Percentiles rank a stretch among this genome's conserved stretches.
Conservation (phyloP, 2,888 invertebrate species). For the Azorinus chamasolen region DNA sequence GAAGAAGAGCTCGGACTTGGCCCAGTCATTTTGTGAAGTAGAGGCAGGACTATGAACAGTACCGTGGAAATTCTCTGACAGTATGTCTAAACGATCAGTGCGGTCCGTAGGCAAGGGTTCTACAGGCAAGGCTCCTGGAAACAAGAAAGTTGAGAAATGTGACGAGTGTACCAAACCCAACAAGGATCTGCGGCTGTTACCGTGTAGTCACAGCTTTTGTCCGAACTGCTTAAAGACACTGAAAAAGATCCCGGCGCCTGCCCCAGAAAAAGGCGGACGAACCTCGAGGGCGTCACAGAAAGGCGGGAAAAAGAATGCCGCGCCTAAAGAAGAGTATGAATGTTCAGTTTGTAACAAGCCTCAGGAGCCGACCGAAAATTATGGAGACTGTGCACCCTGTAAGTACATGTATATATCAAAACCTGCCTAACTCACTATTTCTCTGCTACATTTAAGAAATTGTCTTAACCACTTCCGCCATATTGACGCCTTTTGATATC, state of each 20-base stretch:
- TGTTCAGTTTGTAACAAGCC: slow-evolving; percentile 45
- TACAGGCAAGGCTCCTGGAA: not conserved
- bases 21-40: too few species aligned
- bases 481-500: too few species aligned
- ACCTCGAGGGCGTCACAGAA: slow-evolving; percentile 38
- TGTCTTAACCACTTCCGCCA: too few species aligned
- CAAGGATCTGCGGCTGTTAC: slow-evolving; percentile 39
- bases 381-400: slow-evolving; percentile 63
- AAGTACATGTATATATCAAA: too few species aligned
- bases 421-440: too few species aligned
- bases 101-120: slow-evolving; percentile 22
- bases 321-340: slow-evolving; percentile 32
- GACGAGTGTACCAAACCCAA: slow-evolving; percentile 33
- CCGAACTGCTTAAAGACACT: slow-evolving; percentile 43
- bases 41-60: too few species aligned
- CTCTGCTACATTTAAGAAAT: too few species aligned
- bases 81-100: slow-evolving; percentile 43
- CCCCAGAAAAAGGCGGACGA: slow-evolving; percentile 20
- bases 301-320: slow-evolving; percentile 33
- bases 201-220: slow-evolving; percentile 51
- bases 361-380: slow-evolving; percentile 11
- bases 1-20: too few species aligned
- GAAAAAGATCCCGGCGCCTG: slow-evolving; percentile 11
- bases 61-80: too few species aligned
- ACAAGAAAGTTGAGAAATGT: slow-evolving; percentile 38